Base-by-base conservation (phyloP, 35 echinoderm and acorn worm genomes). In the Eucidaris tribuloides region DNA sequence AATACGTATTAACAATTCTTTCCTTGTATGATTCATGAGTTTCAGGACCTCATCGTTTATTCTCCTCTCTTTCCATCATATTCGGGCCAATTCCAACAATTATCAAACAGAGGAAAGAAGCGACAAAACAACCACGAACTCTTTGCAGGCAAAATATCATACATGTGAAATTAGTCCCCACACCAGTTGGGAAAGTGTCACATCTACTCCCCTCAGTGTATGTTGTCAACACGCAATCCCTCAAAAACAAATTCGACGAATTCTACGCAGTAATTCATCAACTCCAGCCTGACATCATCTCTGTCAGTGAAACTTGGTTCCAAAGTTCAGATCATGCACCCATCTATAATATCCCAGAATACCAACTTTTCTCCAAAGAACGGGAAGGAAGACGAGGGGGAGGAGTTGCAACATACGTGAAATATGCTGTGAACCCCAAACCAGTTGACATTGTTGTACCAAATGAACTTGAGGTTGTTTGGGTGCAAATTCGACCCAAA, bases 401-500 rank as follows among this genome's bases (percentile, higher is more conserved):
- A 58, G 54, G 54, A 15, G 54, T 58, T 14, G 54, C 54, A 25
- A 2, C 13, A 58, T 58, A 58, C 13, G 13, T 58, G 1, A 58
- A 2, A 58, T 3, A 58, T n/a, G n/a, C n/a, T n/a, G n/a, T 78
- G 9, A 39, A 78, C 49, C 7, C 74, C 19, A 43, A 78, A 78
- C 5, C 74, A 30, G 44, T 78, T 56, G 1, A 81, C 25, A 81
- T 45, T 58, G 15, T 31, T 29, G 31, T 29, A 18, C 18, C 63
- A 20, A 30, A 31, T 31, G 13, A 68, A 14, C 48, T 58, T 28
- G 82, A 86, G 77, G 33, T 76, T 5, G 83, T 77, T 13, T 86
- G 63, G 83, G 52, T 77, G 30, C 65, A 77, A 46, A 72, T 85
- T 27, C 70, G 83, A 86, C 83, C 68, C 31, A 72, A 17, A 3